Base-by-base conservation (phyloP, 2,888 invertebrate genomes). In the Acrobasis repandana region DNA sequence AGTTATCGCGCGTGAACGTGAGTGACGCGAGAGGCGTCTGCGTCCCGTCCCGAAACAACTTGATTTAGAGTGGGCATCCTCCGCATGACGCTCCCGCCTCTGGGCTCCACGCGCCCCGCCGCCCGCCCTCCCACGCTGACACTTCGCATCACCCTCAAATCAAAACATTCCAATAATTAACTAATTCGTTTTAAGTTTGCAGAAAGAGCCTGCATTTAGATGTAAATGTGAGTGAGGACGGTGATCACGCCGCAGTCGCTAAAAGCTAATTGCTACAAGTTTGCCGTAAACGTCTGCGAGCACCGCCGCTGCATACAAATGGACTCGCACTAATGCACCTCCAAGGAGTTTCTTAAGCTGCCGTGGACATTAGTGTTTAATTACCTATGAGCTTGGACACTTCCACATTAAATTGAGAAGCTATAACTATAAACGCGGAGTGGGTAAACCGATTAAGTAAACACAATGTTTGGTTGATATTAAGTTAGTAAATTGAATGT, bases 261-360 rank as follows among this genome's bases (percentile, higher is more conserved):
- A 74, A 76, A 71, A 78, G 77, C 77, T 80, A 79, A 83, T 82
- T 75, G 80, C 72, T 73, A 70, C 67, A 68, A 69, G 76, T 74
- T 74, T 69, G 77, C 78, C 81, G 81, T 87, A 81, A 83, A 84
- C 73, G 80, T 82, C 77, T 67, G 62, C 65, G 72, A 65, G 75
- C 77, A 80, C 83, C 79, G 73, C 77, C 76, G 74, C 69, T 66
- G 86, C 83, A 85, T 87, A 86, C 85, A 84, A 88, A 86, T 88
- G 78, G 80, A 65, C 68, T 71, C 78, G 74, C 74, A 75, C 71
- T 75, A 74, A 77, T 56, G 67, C 70, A 69, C 65, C 69, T 54
- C 68, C 66, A 62, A 73, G 71, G 73, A 69, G 68, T 73, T 67
- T 73, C 73, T 76, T 74, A 33, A 78, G 71, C 63, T 65, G 61